These are phyloP conservation scores for Passer domesticus DNA, from an alignment of 2,113 vertebrate genomes.

Conservation along the genomic window DNA sequence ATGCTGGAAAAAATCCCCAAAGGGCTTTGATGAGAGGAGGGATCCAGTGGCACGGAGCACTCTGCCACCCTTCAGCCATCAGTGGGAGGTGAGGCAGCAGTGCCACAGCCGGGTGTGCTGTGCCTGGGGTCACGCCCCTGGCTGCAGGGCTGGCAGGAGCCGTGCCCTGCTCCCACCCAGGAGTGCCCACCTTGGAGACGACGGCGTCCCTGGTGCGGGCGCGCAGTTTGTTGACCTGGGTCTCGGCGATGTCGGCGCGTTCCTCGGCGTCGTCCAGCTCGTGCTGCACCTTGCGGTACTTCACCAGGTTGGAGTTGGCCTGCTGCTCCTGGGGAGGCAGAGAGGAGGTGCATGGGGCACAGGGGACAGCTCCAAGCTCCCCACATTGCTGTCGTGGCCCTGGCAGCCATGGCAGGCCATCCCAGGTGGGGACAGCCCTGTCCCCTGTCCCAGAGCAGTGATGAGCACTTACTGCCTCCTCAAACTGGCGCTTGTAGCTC, in stretches of 20 bases:
- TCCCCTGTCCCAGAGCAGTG: not conserved
- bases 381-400: fast-evolving
- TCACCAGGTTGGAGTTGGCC: constrained; percentile 81
- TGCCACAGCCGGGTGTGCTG: fast-evolving
- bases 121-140: not conserved
- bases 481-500: constrained; percentile 92
- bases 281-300: constrained; percentile 88
- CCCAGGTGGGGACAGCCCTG: not conserved
- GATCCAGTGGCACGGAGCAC: fast-evolving
- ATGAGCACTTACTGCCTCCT: constrained; percentile 83
- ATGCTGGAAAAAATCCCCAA: not conserved
- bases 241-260: constrained; percentile 86
- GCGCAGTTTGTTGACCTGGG: constrained; percentile 87
- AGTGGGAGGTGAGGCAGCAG: fast-evolving
- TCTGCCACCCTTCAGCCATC: not conserved
- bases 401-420: not conserved
- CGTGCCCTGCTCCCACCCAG: fast-evolving
- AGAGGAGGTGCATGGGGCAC: fast-evolving
- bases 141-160: not conserved
- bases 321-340: constrained; percentile 81
- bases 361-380: fast-evolving
- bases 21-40: not conserved
- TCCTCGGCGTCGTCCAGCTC: constrained; percentile 90
- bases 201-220: constrained; percentile 74
- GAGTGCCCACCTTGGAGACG: constrained; percentile 74